Base-by-base conservation (phyloP, 2,113 vertebrate species). In the Platysternon megacephalum region DNA sequence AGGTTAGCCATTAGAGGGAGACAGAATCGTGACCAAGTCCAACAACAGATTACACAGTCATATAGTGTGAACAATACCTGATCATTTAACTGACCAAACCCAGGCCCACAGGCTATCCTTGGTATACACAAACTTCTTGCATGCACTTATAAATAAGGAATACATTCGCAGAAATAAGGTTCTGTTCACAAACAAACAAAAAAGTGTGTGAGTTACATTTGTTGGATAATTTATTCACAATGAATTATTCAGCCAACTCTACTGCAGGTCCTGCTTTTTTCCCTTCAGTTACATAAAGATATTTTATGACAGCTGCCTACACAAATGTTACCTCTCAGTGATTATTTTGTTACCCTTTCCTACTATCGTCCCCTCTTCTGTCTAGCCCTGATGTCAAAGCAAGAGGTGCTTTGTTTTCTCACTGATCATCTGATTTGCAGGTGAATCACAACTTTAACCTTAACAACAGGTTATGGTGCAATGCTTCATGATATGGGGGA, bases 221-320 rank as follows among this genome's bases (percentile, higher is more conserved):
- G 89, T 68, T 96, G 89, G 87, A 78, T 96, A 95, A 96, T 96
- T 95, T 96, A 96, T 96, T 96, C 93, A 91, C 82, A 87, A 96
- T 94, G 93, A 97, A 97, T 96, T 95, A 97, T 97, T 96, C 95
- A 97, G 72, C 42, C 90, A 91, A 78, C 48, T 93, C 85, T 56
- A 87, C 82, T 89, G 85, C 87, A 95, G 80, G 68, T 91, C 88
- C 58, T 93, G 68, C 19, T 81, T 85, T 85, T 94, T 61, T 12
- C 26, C 42, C 95, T 93, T 53, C 87, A 72, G 86, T 94, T 96
- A 87, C 88, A 94, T 90, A 88, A 91, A 88, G 52, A 91, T 83
- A 2, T 46, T 84, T 84, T 56, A 83, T 85, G 88, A 94, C 91
- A 96, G 22, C 68, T 52, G 82, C 58, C 78, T 91, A 91, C 93